phyloP scores from a whole-genome alignment of 1,140 invertebrate genomes.

The Sitophilus oryzae region DNA sequence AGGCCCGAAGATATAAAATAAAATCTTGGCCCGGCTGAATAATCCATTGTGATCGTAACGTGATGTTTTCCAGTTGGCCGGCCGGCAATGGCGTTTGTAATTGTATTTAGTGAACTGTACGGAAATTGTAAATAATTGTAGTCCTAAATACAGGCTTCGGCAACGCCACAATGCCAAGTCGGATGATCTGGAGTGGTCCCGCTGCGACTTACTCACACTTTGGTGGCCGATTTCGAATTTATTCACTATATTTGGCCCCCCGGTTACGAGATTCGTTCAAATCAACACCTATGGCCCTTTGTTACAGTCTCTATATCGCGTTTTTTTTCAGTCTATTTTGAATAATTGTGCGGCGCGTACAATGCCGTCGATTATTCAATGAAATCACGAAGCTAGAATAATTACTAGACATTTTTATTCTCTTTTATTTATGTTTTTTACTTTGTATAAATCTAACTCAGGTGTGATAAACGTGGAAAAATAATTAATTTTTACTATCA shows the following conservation, averaged over 20 bases:
- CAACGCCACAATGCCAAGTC: conserved; percentile 25
- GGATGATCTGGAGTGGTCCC: conserved; percentile 26
- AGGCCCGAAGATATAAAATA: background rate
- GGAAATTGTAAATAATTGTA: conserved; percentile 35
- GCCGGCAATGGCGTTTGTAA: conserved; percentile 27
- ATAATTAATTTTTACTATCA: no score
- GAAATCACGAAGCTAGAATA: background rate
- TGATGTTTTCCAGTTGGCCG: background rate
- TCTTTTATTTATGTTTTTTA: background rate
- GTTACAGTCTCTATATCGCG: background rate
- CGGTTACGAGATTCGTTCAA: conserved; percentile 15
- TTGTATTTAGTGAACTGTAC: conserved; percentile 33
- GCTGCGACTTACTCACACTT: conserved; percentile 30
- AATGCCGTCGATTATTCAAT: background rate
- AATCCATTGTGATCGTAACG: background rate
- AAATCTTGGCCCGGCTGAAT: background rate
- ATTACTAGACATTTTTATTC: background rate
- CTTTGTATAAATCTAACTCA: background rate
- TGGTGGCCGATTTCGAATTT: conserved; percentile 22
- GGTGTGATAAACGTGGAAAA: no score
- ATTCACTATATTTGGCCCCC: background rate
- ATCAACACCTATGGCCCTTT: conserved; percentile 8
- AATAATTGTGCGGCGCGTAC: background rate
- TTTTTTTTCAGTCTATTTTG: background rate
- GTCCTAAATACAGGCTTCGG: conserved; percentile 28